phyloP scores from a whole-genome alignment of 1,140 invertebrate species.

The Andrena cerasifolii region DNA sequence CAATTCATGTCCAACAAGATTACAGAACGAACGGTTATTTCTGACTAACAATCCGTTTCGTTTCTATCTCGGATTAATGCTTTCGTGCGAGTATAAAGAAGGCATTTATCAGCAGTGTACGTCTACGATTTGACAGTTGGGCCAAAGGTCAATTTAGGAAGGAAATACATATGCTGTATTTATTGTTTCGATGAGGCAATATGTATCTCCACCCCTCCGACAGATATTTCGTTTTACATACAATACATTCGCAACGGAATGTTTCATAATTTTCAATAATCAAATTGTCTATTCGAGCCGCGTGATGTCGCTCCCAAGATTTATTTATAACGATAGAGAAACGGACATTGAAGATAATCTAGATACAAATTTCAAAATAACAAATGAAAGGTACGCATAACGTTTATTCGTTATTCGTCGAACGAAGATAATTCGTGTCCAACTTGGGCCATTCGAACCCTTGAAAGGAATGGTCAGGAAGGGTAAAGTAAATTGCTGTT shows the following conservation, averaged over 20 bases:
- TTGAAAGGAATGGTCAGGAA: too few species aligned
- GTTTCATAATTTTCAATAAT: not conserved
- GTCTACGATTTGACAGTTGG: not conserved
- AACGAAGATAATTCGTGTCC: too few species aligned
- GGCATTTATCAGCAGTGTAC: not conserved
- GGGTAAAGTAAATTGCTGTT: too few species aligned
- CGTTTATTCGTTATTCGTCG: too few species aligned
- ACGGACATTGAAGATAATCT: too few species aligned
- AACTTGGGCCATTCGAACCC: too few species aligned
- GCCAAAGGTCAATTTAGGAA: constrained; percentile 14
- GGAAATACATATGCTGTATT: not conserved
- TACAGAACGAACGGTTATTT: not conserved
- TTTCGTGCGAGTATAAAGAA: not conserved
- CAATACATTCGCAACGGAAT: not conserved
- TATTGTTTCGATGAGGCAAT: not conserved
- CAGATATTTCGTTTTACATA: not conserved
- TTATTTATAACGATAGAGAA: not conserved
- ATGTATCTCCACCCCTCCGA: not conserved
- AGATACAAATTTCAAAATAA: too few species aligned
- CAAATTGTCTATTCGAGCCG: not conserved
- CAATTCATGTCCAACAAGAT: constrained; percentile 45
- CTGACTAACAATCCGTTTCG: not conserved
- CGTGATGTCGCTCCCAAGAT: not conserved
- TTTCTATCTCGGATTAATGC: not conserved
- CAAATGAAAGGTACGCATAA: too few species aligned